phyloP scores from a whole-genome alignment of 1,140 invertebrate genomes.

The Drosophila nigromelanica region DNA sequence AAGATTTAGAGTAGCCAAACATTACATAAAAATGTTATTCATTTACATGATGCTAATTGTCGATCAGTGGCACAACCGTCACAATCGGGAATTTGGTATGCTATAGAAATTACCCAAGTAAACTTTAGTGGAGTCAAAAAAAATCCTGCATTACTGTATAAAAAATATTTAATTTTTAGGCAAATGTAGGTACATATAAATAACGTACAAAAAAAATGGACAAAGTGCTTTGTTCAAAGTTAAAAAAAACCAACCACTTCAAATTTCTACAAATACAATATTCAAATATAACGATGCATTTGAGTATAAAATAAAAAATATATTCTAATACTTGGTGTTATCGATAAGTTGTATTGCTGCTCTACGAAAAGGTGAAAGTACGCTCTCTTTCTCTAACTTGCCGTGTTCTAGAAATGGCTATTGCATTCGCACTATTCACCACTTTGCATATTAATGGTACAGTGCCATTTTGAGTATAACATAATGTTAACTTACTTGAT shows the following conservation, averaged over 20 bases:
- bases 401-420: not conserved
- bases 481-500: not conserved
- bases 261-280: not conserved
- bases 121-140: no score
- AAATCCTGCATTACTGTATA: no score
- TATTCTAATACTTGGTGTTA: not conserved
- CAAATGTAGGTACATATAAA: no score
- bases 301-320: not conserved
- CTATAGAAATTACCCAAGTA: no score
- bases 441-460: not conserved
- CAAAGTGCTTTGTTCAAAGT: no score
- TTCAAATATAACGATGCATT: not conserved
- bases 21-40: not conserved
- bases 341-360: constrained; percentile 4
- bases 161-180: no score
- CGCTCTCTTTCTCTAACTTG: not conserved
- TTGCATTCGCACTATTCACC: constrained; percentile 12
- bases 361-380: not conserved
- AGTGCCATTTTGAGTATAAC: constrained; percentile 35
- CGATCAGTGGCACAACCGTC: not conserved
- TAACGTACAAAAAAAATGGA: no score
- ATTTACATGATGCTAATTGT: not conserved
- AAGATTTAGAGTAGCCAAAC: not conserved
- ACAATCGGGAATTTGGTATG: no score
- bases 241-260: not conserved